Evolutionary conservation across 2,888 invertebrate genomes (phyloP), one percentile per base, ranked within the genome.

Genomic region (Amiota mariae): DNA sequence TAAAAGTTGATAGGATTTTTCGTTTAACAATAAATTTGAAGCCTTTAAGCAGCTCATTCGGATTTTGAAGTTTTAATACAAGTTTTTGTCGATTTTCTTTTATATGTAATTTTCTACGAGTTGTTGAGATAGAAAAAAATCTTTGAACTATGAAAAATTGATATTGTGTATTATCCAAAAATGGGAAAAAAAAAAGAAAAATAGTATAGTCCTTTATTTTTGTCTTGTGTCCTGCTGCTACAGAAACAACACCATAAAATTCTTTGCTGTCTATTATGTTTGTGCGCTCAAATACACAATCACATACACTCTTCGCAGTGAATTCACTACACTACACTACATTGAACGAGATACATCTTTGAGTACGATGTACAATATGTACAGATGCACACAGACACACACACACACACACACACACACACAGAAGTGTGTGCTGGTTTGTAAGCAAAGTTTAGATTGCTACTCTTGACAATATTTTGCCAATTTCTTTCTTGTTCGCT

Each of bases 141-240:
- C 86, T 86, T 84, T 84, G 86, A 84, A 86, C 86, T 86, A 84
- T 84, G 86, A 84, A 84, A 84, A 84, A 84, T 84, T 84, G 84
- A 85, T 84, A 84, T 36, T 36, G 36, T 36, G 36, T 36, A 36
- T 84, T 85, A 83, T 86, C 84, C 85, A 82, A 83, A 85, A 83
- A 84, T 85, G 82, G 85, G 46, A 15, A 63, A 63, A 63, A 24
- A 3, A 24, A 24, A 24, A 24, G 3, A 3, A 24, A 36, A 36
- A 36, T 36, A 36, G 36, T 36, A 3, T 24, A 36, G 36, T 36
- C 36, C 36, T 36, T 36, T 36, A 36, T 83, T 84, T 83, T 75
- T 79, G 83, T 83, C 64, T 64, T 81, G 82, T 81, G 79, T 76
- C 76, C 79, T 15, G 15, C 47, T 18, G 13, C 15, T 57, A 36